A percentile compares a stretch with the other conserved stretches of the same genome.
Conservation (phyloP, 2,888 invertebrate species). For the Erebia aethiops region DNA sequence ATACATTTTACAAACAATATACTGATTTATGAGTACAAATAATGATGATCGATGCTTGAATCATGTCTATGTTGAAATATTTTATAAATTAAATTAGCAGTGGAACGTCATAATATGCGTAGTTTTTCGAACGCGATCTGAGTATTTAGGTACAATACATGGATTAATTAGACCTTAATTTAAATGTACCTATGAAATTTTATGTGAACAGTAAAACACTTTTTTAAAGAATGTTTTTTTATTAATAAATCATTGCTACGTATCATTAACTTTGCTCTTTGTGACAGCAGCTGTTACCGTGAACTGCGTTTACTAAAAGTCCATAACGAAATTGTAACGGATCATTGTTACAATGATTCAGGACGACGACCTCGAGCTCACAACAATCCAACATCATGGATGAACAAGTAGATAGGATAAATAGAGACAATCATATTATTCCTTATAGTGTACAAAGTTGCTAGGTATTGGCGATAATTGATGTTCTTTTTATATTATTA, state of each 20-base stretch:
- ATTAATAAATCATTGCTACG: neutral
- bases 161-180: conserved; percentile 25
- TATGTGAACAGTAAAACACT: conserved; percentile 15
- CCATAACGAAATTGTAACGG: neutral
- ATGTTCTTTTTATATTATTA: neutral
- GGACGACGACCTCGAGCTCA: neutral
- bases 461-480: conserved; percentile 1
- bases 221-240: conserved; percentile 18
- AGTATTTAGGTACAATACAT: conserved; percentile 19
- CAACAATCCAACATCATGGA: neutral
- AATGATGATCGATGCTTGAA: conserved; percentile 35
- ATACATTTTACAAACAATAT: conserved; percentile 29
- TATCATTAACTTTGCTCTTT: neutral
- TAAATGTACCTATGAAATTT: conserved; percentile 19
- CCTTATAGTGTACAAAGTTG: neutral
- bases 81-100: conserved; percentile 30
- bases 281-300: too few species aligned
- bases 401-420: conserved; percentile 7
- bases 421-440: conserved; percentile 3
- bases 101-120: too few species aligned
- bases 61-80: conserved; percentile 42
- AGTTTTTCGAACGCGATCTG: conserved; percentile 17
- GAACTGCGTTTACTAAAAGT: neutral
- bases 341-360: neutral
- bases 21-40: conserved; percentile 41